Base-by-base conservation (phyloP, 1,140 invertebrate genomes). In the Maconellicoccus hirsutus region DNA sequence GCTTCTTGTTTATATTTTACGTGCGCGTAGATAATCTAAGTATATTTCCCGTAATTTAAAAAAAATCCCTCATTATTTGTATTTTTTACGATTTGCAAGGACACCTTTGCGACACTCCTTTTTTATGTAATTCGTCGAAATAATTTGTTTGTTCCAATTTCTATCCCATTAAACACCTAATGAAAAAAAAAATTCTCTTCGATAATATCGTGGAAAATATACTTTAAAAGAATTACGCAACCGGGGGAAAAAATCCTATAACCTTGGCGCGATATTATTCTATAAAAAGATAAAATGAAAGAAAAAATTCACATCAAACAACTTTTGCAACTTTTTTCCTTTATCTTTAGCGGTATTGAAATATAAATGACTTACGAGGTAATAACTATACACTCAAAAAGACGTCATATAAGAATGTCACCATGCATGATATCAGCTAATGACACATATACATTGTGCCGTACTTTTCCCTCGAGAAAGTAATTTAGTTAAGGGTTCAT, bases 401-500 rank as follows among this genome's bases (percentile, higher is more conserved):
- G 16, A 52, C 42, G 42, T 16, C 42, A 16, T 52, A 52, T 52
- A 52, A 52, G 16, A 19, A 52, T 52, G n/a, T 14, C 42, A 14
- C 2, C 42, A 52, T 52, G 16, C 42, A 52, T 52, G 42, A 19
- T 19, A 52, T 19, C 4, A 16, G 10, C 10, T 52, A 52, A 52
- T 52, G 42, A 52, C 42, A 52, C 42, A 16, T 52, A 52, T 52
- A 14, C 6, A 8, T 8, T 52, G n/a, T 52, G n/a, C 42, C 16
- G 6, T 52, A 8, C n/a, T 19, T 16, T 52, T 52, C 16, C 61
- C 21, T 26, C 22, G 10, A 23, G n/a, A 66, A 66, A 16, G 61
- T 66, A 66, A 66, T 66, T 66, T 66, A 66, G 61, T 66, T 61
- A 66, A 66, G 8, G 61, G 61, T 66, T 66, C 61, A 19, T 25